Evolutionary conservation across 2,888 invertebrate genomes (phyloP), one percentile per base, ranked within the genome.

Genomic region (Eupithecia exiguata): DNA sequence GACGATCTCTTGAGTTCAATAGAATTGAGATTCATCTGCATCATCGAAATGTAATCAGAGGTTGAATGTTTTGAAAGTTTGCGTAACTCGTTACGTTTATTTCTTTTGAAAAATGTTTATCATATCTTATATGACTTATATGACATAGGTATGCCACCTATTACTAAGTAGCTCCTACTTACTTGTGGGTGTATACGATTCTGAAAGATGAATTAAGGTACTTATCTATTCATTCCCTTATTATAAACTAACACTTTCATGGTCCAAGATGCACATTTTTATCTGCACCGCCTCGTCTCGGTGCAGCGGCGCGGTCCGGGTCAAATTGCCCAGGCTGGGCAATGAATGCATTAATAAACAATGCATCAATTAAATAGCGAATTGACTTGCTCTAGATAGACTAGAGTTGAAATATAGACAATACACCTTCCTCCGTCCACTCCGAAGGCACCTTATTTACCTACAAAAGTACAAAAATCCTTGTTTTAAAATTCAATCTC

Each of bases 11-110:
- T 30, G 12, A 58, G 21, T 72, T 68, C 16, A 62, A 71, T 68
- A 73, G 36, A 74, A 69, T n/a, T 69, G 62, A 71, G 62, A 73
- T 71, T 73, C 66, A 73, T 43, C 68, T 61, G 25, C 70, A 49
- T 76, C 46, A 73, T 69, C 49, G 43, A 72, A 66, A 68, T 18
- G 69, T 43, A 70, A 66, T 73, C 46, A 68, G 46, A 38, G 25
- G 68, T 61, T 46, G 40, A 65, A 75, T 61, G 40, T 68, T 75
- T 65, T 65, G 75, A 74, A 76, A 76, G 76, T 76, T 70, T 4
- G 14, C 53, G 58, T 73, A 73, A 63, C 30, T 30, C n/a, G 12
- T 71, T 68, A 53, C 63, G 46, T 68, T 68, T 14, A 14, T 65
- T 68, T 68, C 46, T 38, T 30, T 12, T 61, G 9, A 68, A 67